These are phyloP conservation scores for Lepidostoma basale DNA, from an alignment of 1,140 invertebrate species.

Conservation along the genomic window DNA sequence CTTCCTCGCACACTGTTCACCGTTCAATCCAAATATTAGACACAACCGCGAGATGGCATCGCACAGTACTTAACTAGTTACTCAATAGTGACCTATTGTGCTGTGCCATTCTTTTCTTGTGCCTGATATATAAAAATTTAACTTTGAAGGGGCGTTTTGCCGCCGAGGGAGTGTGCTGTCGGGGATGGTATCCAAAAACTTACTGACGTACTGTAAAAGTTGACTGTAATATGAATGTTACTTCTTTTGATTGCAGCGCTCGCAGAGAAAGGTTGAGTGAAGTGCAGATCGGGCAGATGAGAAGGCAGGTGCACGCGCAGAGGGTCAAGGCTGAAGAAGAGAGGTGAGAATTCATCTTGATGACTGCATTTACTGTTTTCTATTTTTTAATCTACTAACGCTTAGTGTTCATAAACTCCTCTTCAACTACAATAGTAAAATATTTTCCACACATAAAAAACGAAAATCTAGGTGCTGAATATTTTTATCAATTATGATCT, in stretches of 20 bases:
- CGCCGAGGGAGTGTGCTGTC: conserved; percentile 1
- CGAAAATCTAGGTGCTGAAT: too few species aligned
- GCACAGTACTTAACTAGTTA: background rate
- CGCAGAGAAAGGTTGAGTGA: conserved; percentile 66
- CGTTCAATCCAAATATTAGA: background rate
- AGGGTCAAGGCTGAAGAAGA: conserved; percentile 74
- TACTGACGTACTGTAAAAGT: conserved; percentile 5
- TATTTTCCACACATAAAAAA: too few species aligned
- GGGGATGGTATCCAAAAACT: background rate
- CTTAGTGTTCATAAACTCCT: too few species aligned
- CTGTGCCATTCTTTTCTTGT: too few species aligned
- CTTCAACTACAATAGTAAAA: too few species aligned
- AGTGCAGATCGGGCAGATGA: conserved; percentile 75
- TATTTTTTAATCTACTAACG: too few species aligned
- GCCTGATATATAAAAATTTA: too few species aligned
- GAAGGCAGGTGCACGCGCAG: conserved; percentile 72
- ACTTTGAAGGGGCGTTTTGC: too few species aligned
- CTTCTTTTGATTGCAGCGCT: conserved; percentile 48
- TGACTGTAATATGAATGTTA: conserved; percentile 18
- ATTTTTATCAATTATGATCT: too few species aligned
- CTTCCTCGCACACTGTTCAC: background rate
- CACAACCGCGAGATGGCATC: background rate
- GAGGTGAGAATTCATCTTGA: conserved; percentile 71
- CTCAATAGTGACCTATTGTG: too few species aligned
- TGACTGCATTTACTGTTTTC: too few species aligned